Conservation (phyloP, 2,797 vertebrate species). For the Siniperca undulata region DNA sequence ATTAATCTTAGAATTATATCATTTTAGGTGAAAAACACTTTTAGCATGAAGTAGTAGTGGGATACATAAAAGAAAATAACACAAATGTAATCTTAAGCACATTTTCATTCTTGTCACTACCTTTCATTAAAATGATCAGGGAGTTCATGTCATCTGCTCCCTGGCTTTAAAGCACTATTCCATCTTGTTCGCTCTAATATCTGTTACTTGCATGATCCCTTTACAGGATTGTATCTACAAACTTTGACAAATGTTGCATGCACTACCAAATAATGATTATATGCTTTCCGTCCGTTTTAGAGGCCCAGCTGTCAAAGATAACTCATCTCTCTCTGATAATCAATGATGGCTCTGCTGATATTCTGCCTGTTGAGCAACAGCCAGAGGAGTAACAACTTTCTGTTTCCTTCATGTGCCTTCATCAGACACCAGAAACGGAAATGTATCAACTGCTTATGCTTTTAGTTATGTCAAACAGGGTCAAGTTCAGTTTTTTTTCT, state of each 20-base stretch:
- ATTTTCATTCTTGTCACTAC: neutral
- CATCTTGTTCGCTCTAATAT: neutral
- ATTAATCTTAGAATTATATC: neutral
- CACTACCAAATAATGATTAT: neutral
- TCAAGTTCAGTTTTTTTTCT: slow-evolving; percentile 27
- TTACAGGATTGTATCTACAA: neutral
- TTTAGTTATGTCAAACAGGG: slow-evolving; percentile 11
- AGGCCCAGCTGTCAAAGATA: slow-evolving; percentile 54
- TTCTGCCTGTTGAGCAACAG: slow-evolving; percentile 1
- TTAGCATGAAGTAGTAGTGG: neutral
- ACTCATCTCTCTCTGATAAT: slow-evolving; percentile 72
- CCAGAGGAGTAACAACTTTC: slow-evolving; percentile 33
- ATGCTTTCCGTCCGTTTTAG: slow-evolving; percentile 20
- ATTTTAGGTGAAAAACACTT: neutral
- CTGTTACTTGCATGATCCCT: neutral
- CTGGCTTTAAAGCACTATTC: neutral
- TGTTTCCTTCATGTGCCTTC: neutral
- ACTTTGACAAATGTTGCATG: neutral
- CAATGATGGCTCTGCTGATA: slow-evolving; percentile 44
- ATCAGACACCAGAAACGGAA: neutral
- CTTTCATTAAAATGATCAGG: neutral
- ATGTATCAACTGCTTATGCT: neutral
- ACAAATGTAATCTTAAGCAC: neutral
- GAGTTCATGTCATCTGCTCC: neutral
- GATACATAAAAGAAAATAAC: neutral